These are phyloP conservation scores for Crossaster papposus DNA, from an alignment of 53 echinoderm and acorn worm species.

Conservation along the genomic window DNA sequence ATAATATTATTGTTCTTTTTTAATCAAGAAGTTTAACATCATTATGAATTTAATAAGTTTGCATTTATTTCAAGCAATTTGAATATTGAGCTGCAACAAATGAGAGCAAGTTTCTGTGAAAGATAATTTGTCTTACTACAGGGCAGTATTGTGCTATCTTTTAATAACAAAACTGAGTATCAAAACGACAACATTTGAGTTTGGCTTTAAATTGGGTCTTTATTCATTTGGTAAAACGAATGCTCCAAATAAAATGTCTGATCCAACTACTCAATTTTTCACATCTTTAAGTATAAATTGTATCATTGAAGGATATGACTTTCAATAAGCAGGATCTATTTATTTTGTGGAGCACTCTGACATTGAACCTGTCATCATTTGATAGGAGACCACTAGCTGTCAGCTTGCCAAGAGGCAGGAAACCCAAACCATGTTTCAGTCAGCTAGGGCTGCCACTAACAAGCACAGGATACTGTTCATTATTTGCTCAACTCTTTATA, in stretches of 20 bases:
- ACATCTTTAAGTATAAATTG: too few relatives aligned
- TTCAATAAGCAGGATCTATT: not conserved
- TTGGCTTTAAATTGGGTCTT: too few relatives aligned
- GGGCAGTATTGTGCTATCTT: too few relatives aligned
- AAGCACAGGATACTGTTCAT: slow-evolving; percentile 53
- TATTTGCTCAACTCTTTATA: slow-evolving; percentile 31
- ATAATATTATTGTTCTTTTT: not conserved
- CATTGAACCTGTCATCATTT: not conserved
- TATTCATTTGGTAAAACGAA: too few relatives aligned
- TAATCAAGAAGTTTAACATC: not conserved
- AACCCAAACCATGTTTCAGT: slow-evolving; percentile 22
- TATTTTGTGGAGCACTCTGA: not conserved
- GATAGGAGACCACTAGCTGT: slow-evolving; percentile 4
- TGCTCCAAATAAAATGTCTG: too few relatives aligned
- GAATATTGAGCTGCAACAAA: too few relatives aligned
- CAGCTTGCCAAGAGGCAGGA: slow-evolving; percentile 29
- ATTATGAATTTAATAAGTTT: not conserved
- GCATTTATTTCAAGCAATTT: not conserved
- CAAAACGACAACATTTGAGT: too few relatives aligned
- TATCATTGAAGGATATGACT: not conserved
- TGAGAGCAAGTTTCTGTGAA: too few relatives aligned
- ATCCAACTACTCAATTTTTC: too few relatives aligned
- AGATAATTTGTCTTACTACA: too few relatives aligned
- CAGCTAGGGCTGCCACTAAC: slow-evolving; percentile 3
- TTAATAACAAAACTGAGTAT: too few relatives aligned